These are phyloP conservation scores for Hemiprocne comata DNA, from an alignment of 2,113 vertebrate genomes.

Conservation along the genomic window DNA sequence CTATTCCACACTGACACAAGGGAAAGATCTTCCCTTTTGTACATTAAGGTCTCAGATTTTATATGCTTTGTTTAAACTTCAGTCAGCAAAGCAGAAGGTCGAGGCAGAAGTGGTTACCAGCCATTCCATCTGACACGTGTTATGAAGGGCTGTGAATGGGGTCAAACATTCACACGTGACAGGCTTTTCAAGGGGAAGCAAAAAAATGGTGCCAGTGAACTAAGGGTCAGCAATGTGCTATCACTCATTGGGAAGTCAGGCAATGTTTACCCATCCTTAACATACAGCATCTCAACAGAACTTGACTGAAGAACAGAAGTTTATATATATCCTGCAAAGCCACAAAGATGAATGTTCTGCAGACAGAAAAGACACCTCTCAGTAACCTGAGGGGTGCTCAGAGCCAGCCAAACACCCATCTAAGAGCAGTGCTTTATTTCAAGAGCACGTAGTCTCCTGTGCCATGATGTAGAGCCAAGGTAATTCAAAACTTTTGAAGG, in stretches of 20 bases:
- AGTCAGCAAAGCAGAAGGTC: background rate
- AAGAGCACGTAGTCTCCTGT: background rate
- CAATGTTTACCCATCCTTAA: background rate
- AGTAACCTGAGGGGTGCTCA: background rate
- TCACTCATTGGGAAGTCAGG: background rate
- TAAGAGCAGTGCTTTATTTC: background rate
- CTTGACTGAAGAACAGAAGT: background rate
- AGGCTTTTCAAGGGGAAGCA: background rate
- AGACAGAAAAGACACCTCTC: background rate
- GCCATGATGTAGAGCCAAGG: background rate
- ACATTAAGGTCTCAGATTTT: background rate
- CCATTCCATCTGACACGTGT: background rate
- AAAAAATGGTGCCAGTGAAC: background rate
- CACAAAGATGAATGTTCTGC: background rate
- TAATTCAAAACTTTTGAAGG: background rate
- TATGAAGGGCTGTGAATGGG: background rate
- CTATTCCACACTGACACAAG: background rate
- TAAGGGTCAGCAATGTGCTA: background rate
- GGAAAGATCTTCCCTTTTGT: background rate
- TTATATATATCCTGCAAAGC: background rate
- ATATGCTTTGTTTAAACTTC: background rate
- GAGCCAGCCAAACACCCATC: accelerated
- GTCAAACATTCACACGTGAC: background rate
- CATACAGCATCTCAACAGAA: background rate
- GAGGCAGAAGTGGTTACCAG: background rate